Base-by-base conservation (phyloP, 2,888 invertebrate genomes). In the Meandrusa payeni region DNA sequence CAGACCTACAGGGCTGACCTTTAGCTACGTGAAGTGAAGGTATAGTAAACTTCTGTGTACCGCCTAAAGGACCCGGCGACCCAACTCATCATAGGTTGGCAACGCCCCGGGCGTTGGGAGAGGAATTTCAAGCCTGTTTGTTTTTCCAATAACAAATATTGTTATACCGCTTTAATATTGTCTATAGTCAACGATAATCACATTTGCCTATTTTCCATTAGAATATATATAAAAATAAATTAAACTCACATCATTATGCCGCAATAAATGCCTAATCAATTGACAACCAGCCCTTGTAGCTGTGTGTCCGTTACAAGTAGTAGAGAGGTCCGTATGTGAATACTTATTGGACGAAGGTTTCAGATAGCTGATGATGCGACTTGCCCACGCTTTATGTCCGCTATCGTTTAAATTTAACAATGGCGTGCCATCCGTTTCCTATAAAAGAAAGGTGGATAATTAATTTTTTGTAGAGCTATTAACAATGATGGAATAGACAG, bases 331-430 rank as follows among this genome's bases (percentile, higher is more conserved):
- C 55, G 95, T 92, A 61, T 94, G 92, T 2, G 97, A 96, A 76
- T 95, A 97, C 55, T 93, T 91, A 76, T 95, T 95, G 52, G 93
- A 94, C 9, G 95, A 95, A 1, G 98, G 98, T 69, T 93, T 94
- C 67, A 93, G 94, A 71, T 95, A 97, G 60, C 93, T 93, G 0
- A 96, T 90, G 12, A 98, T 90, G 31, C 94, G 91, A 56, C 93
- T 92, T 23, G 71, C 85, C 85, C 83, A 86, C 9, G 72, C 76
- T 49, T 73, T 77, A 56, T 83, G 88, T 5, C 77, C 76, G 49
- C 80, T 85, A 60, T 89, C 83, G 54, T 69, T 74, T 5, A 85
- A 54, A 49, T 86, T 79, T 23, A 86, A 58, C 5, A 81, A 54
- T 0, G 71, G 75, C 5, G 65, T 36, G 3, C 53, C 59, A 36